Conservation (phyloP, 1,140 invertebrate genomes). For the Globodera rostochiensis region DNA sequence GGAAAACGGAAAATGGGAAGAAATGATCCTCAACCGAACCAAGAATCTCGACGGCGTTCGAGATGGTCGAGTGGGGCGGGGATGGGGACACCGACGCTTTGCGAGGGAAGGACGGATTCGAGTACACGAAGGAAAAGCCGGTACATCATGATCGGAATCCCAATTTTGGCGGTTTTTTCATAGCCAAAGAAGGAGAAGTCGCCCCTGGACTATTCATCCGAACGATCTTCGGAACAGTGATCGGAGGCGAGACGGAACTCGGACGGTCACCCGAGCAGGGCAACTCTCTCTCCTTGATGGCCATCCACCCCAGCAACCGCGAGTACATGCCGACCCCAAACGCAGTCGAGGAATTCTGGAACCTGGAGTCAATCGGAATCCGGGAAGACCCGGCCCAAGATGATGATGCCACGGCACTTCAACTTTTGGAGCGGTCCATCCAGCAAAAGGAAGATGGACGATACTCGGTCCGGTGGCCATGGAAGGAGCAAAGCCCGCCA, state of each 20-base stretch:
- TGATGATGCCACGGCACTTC: slow-evolving; percentile 26
- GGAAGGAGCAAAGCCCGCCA: background rate
- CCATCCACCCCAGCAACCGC: background rate
- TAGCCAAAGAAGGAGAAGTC: slow-evolving; percentile 1
- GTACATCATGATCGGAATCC: slow-evolving; percentile 35
- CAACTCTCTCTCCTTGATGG: background rate
- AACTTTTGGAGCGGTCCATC: slow-evolving; percentile 34
- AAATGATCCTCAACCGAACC: background rate
- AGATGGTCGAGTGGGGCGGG: background rate
- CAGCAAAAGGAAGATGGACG: slow-evolving; percentile 13
- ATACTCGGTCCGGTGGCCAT: slow-evolving; percentile 28
- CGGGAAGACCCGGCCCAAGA: slow-evolving; percentile 32
- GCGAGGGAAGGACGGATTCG: background rate
- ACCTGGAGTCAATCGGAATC: slow-evolving; percentile 31
- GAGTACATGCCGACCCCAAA: background rate
- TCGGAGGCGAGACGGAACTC: slow-evolving; percentile 16
- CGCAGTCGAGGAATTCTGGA: slow-evolving; percentile 34
- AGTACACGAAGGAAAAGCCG: background rate
- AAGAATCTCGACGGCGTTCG: slow-evolving; percentile 2
- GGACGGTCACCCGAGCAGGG: background rate
- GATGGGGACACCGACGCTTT: background rate
- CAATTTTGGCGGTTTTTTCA: slow-evolving; percentile 33
- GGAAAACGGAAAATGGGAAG: background rate
- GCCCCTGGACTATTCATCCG: slow-evolving; percentile 1
- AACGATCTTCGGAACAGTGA: slow-evolving; percentile 21